Evolutionary conservation across 2,888 invertebrate genomes (phyloP).

Genomic region (Scaptomyza flava): DNA sequence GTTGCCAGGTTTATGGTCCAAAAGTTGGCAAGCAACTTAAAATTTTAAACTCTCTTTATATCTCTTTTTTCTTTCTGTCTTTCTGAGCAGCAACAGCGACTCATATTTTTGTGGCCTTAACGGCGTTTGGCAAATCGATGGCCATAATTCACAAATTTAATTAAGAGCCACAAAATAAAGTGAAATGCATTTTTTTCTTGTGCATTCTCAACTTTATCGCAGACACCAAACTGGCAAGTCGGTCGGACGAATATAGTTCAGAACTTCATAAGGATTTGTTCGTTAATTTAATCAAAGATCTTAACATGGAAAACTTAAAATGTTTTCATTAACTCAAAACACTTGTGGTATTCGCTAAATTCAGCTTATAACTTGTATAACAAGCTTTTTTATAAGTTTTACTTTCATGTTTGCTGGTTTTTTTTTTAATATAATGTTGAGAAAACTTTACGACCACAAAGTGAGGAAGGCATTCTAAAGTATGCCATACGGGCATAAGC

Average conservation of each 20-base stretch:
- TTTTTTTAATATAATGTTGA: slow-evolving; percentile 10
- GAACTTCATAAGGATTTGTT: no score
- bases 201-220: slow-evolving; percentile 46
- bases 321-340: slow-evolving; percentile 3
- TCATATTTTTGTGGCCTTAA: slow-evolving; percentile 80
- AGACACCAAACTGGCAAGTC: slow-evolving; percentile 2
- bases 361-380: no score
- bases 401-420: slow-evolving; percentile 15
- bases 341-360: background rate
- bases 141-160: slow-evolving; percentile 82
- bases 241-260: slow-evolving; percentile 50
- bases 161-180: slow-evolving; percentile 72
- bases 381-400: background rate
- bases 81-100: slow-evolving; percentile 27
- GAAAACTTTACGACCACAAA: slow-evolving; percentile 36
- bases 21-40: slow-evolving; percentile 36
- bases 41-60: slow-evolving; percentile 25
- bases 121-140: slow-evolving; percentile 72
- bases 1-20: slow-evolving; percentile 66
- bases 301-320: background rate
- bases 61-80: background rate
- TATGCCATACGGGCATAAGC: slow-evolving; percentile 39
- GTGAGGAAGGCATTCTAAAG: background rate
- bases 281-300: no score
- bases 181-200: slow-evolving; percentile 38